Evolutionary conservation across 2,888 invertebrate genomes (phyloP), one percentile per base, ranked within the genome.

Genomic region (Mechanitis messenoides): DNA sequence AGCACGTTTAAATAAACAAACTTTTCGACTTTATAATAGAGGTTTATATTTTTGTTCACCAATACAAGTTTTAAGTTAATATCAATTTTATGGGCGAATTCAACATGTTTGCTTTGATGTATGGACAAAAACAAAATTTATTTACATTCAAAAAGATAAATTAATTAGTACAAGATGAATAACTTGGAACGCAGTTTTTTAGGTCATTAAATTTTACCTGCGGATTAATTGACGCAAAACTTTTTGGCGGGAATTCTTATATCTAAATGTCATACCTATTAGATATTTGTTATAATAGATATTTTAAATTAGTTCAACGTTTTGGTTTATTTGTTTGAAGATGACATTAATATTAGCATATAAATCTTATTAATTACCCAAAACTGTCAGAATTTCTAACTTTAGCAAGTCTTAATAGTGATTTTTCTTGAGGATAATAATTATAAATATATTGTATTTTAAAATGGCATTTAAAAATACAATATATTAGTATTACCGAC

Each of bases 201-300:
- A 33, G 54, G 33, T 57, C 42, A 57, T 60, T 56, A 59, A 61
- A 59, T 64, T 56, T 64, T 66, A 64, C 58, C 60, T 64, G 60
- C 33, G 53, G 56, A 50, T 60, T 66, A 64, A 64, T 64, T 66
- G 58, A 66, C 60, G 46, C 59, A 46, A 63, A 20, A 58, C 61
- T 58, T 59, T 66, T 62, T 66, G 66, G 64, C 66, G 66, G 66
- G 59, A 59, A 56, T 60, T 53, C 56, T 59, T 54, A 62, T 60
- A 55, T 66, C 60, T 56, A 62, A 66, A 66, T 64, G 66, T 62
- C 66, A 66, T 58, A 58, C 61, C 63, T 56, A 62, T 59, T 62
- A 58, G 54, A 53, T 61, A 57, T 55, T 57, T 55, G 42, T 56
- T 38, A 61, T 63, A 65, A 50, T 50, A 50, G 50, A 50, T 47